phyloP scores from a whole-genome alignment of 2,888 invertebrate species.

The Rhagonycha lutea region DNA sequence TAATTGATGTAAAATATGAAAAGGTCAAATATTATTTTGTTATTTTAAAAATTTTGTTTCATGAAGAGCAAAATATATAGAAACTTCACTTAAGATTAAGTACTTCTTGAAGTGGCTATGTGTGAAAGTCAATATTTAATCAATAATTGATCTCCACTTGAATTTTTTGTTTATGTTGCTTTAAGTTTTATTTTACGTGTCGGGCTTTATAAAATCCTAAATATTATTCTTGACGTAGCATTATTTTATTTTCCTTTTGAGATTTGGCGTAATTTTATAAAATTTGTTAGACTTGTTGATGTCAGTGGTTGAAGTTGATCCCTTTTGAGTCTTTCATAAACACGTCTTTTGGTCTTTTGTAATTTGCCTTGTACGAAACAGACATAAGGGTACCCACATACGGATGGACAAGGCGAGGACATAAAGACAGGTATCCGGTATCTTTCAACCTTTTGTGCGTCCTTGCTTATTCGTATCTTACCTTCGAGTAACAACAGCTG shows the following conservation, averaged over 20 bases:
- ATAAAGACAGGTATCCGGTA: constrained; percentile 27
- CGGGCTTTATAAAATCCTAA: background rate
- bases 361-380: constrained; percentile 14
- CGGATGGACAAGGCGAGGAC: constrained; percentile 21
- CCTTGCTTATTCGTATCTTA: constrained; percentile 20
- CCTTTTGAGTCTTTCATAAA: background rate
- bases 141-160: background rate
- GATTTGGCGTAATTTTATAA: background rate
- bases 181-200: background rate
- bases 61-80: background rate
- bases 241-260: background rate
- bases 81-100: background rate
- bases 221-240: background rate
- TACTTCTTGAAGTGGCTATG: background rate
- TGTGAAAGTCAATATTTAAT: background rate
- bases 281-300: background rate
- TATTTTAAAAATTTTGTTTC: background rate
- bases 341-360: constrained; percentile 19
- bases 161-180: background rate
- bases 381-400: constrained; percentile 26
- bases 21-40: background rate
- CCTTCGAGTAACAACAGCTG: constrained; percentile 17
- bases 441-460: constrained; percentile 28
- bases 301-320: background rate
- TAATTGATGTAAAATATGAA: background rate